Evolutionary conservation across 2,888 invertebrate species (phyloP), one percentile per base, ranked within the genome.

Genomic region (Achlya flavicornis): DNA sequence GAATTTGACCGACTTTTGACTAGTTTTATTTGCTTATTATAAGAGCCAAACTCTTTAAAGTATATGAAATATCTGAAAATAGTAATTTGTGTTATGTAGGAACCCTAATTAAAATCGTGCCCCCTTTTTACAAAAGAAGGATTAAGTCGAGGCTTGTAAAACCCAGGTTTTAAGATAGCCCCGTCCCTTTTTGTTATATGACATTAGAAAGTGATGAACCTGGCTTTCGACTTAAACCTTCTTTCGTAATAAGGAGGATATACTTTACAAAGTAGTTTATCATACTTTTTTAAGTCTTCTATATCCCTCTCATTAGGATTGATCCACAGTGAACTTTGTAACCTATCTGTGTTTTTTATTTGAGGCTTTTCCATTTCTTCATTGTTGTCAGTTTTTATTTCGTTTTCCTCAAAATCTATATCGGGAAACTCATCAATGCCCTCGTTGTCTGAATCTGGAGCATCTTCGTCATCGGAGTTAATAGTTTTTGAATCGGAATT

Each of bases 41-140:
- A 87, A 53, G 91, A 90, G 67, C 94, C 94, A 67, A 95, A 90
- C 76, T 95, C 95, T 80, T 93, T 93, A 77, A 94, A 95, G 77
- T 89, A 95, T 71, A 87, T 85, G 76, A 92, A 93, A 79, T 95
- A 95, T 82, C 95, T 95, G 87, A 65, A 93, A 82, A 32, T n/a
- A 53, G 8, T 57, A 16, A 43, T 57, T 8, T 4, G 8, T 4
- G 8, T 4, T 62, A n/a, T 16, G 35, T 61, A 4, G 38, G 38
- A 10, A 35, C 26, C 26, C 26, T 26, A 26, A 26, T 26, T 26
- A 26, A 26, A 26, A 26, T 26, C 26, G n/a, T n/a, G n/a, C n/a
- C n/a, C n/a, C n/a, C n/a, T n/a, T n/a, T n/a, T n/a, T n/a, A n/a
- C n/a, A n/a, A n/a, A n/a, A n/a, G n/a, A n/a, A n/a, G n/a, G n/a